Base-by-base conservation (phyloP, 92 coral and sea anemone species). In the Phenganax stokvisi region DNA sequence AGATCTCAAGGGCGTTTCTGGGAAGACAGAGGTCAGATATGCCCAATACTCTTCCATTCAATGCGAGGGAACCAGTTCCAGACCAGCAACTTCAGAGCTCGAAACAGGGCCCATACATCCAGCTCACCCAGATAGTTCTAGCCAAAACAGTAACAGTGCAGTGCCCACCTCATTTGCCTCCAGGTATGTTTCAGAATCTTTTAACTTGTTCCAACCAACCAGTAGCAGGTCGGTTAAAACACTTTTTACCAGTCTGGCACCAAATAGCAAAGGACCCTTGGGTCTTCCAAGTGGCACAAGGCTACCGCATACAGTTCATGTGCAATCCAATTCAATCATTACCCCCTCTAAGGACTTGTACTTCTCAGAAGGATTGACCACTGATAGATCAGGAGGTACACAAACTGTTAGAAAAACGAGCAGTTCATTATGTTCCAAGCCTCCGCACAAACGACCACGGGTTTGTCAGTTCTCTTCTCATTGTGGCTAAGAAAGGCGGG, bases 331-430 rank as follows among this genome's bases (percentile, higher is more conserved):
- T 74, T 2, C 79, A 74, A 17, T 13, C 1, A 51, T 6, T 1
- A 17, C 56, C 85, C 44, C 86, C 88, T 71, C 4, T 5, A 55
- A 51, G 3, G 2, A 61, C 51, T 54, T 63, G 54, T 56, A 37
- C 57, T 53, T 76, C 86, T 27, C 77, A 8, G 27, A 85, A 74
- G 51, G 79, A 86, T 37, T 85, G 79, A 75, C 31, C 37, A 62
- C 54, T 59, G 60, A 88, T 88, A 59, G 89, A 88, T 62, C 87
- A 88, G 87, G 89, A 88, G 52, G 89, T 85, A 7, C 74, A 82
- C 16, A 85, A 82, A 72, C 87, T 88, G 58, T 76, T 87, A 25
- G 58, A 83, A 75, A 88, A 85, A 84, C 61, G 55, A 27, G 88
- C 88, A 85, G 83, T 86, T 56, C 87, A 86, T 67, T 83, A 53